Base-by-base conservation (phyloP, 2,888 invertebrate genomes). In the Metellina segmentata region DNA sequence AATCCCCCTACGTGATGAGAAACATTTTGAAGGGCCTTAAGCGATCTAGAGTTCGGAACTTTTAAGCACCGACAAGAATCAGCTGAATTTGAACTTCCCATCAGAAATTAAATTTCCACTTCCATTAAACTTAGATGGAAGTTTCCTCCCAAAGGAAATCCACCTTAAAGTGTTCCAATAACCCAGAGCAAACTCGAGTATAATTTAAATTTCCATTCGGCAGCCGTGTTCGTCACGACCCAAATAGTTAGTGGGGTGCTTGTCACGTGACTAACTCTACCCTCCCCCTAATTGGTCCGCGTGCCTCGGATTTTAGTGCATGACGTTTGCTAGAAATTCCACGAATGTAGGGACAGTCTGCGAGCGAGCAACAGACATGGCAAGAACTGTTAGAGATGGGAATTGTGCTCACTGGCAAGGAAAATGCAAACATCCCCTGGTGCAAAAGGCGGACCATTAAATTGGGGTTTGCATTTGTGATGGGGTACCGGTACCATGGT, bases 281-380 rank as follows among this genome's bases (percentile, higher is more conserved):
- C 61, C 34, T 52, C 85, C 71, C 52, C 52, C 85, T 89, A 85
- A 89, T 89, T 89, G 85, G 81, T 78, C 74, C 20, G 75, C 75
- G 74, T 81, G 53, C 88, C 69, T 70, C 19, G 70, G 48, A 70
- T 51, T 75, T 49, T 52, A 61, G 53, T 49, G 20, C 53, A 49
- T 89, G 78, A 83, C 83, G 72, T 83, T 34, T 20, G 78, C 83
- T 83, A 78, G 89, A 85, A 85, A 89, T 89, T 89, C 89, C 82
- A n/a, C 16, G 69, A 72, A 85, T 85, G 82, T 19, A 71, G 48
- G 48, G 16, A 19, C 51, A 20, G 71, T 19, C 48, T 82, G 9
- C 6, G 71, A 74, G 74, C 53, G 7, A 51, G 69, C 53, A 52
- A 11, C 61, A 16, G 61, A 61, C 79, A 16, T 79, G 13, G 79